Conservation (phyloP, 2,113 vertebrate species). For the Symphodus melops region DNA sequence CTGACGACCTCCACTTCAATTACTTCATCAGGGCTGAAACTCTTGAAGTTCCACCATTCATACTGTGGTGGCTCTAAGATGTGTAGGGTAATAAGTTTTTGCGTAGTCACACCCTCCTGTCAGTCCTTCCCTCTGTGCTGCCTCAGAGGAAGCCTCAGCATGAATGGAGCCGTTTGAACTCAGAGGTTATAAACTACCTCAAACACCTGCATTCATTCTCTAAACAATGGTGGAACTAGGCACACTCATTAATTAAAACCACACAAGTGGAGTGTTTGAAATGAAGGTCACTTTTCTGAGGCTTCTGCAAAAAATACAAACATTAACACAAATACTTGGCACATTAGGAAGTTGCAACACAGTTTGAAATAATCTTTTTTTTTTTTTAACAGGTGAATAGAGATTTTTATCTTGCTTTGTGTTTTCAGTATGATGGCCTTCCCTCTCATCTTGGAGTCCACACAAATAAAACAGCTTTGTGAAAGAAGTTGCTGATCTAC, state of each 20-base stretch:
- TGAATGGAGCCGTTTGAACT: slow-evolving; percentile 53
- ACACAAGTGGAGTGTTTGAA: not conserved
- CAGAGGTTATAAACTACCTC: not conserved
- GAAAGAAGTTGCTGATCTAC: too few species aligned
- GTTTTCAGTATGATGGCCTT: not conserved
- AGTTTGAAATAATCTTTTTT: too few species aligned
- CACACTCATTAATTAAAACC: not conserved
- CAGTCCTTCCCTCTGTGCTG: slow-evolving; percentile 40
- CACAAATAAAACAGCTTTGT: too few species aligned
- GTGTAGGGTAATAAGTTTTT: slow-evolving; percentile 48
- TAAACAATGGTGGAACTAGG: not conserved
- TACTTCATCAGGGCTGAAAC: slow-evolving; percentile 3
- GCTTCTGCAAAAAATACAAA: not conserved
- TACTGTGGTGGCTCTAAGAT: slow-evolving; percentile 41
- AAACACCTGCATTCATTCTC: not conserved
- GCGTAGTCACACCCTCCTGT: slow-evolving; percentile 66
- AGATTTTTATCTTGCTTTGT: not conserved
- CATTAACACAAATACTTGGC: too few species aligned
- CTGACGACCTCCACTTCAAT: slow-evolving; percentile 9
- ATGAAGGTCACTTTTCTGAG: not conserved
- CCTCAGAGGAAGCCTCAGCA: slow-evolving; percentile 6
- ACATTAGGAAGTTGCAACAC: not conserved
- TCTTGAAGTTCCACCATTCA: slow-evolving; percentile 63
- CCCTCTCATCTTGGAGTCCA: too few species aligned
- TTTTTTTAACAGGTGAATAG: too few species aligned